Base-by-base conservation (phyloP, 1,140 invertebrate species). In the Physella acuta region DNA sequence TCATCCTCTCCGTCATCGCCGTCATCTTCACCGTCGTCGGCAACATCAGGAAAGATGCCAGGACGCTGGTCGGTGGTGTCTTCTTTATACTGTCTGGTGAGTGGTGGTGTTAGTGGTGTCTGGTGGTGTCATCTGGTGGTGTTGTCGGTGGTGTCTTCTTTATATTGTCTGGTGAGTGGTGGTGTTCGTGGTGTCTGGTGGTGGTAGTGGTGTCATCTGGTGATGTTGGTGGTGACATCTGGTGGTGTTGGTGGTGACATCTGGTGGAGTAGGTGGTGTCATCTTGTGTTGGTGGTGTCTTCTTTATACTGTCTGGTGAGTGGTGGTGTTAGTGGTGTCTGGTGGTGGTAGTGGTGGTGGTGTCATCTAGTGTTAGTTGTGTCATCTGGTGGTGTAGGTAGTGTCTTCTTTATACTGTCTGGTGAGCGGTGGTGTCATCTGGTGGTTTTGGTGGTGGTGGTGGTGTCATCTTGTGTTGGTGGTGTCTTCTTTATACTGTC, bases 261-360 rank as follows among this genome's bases (percentile, higher is more conserved):
- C 20, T 51, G 20, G 33, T 1, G 16, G 33, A 14, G 39, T 44
- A n/a, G n/a, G n/a, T n/a, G n/a, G n/a, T n/a, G n/a, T n/a, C n/a
- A n/a, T n/a, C n/a, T n/a, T n/a, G n/a, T n/a, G 30, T 78, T 3
- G 78, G 73, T 26, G 75, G 79, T 55, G 73, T 82, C 0, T 67
- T 78, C 17, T 81, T 77, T 44, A 75, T 82, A 14, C 66, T 78
- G n/a, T 66, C 78, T 33, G 80, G 79, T 81, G 71, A 61, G n/a
- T 55, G 8, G 8, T 20, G 8, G 8, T 44, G 8, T 44, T 44
- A 11, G 20, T 20, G 8, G 39, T 44, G 20, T 44, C 39, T 44
- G 39, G 8, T 44, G 31, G 17, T 51, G 20, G 33, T 1, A 5
- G 33, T 28, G 39, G 8, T 11, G 8, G 8, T 44, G 8, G 8